Evolutionary conservation across 1,140 invertebrate species (phyloP).

Genomic region (Orius insidiosus): DNA sequence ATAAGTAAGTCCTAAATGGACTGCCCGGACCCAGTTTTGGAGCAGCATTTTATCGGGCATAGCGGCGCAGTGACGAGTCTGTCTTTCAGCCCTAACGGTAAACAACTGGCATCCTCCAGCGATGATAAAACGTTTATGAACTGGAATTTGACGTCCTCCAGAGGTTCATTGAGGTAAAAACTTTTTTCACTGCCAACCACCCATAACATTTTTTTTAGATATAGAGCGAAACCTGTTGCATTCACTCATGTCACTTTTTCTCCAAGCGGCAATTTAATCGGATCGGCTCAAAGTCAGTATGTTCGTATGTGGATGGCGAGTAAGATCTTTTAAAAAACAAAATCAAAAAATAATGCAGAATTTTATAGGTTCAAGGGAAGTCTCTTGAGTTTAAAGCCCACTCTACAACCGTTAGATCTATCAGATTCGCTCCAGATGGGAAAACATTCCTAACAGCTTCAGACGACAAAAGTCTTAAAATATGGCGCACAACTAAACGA

Average conservation of each 20-base stretch:
- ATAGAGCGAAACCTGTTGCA: conserved; percentile 7
- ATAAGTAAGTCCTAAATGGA: not conserved
- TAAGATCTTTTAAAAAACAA: not conserved
- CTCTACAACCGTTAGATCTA: conserved; percentile 53
- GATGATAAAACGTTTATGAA: conserved; percentile 10
- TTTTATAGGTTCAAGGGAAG: conserved; percentile 32
- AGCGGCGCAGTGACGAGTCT: conserved; percentile 36
- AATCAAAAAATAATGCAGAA: not conserved
- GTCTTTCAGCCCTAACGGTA: conserved; percentile 60
- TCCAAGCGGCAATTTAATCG: conserved; percentile 12
- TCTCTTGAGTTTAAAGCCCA: conserved; percentile 63
- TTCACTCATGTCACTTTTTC: conserved; percentile 13
- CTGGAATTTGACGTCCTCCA: conserved; percentile 9
- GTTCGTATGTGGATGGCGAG: conserved; percentile 74
- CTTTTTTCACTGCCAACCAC: not conserved
- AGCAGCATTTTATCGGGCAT: conserved; percentile 22
- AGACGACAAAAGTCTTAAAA: conserved; percentile 51
- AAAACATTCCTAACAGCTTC: conserved; percentile 58
- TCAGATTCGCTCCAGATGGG: conserved; percentile 65
- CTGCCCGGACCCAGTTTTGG: not conserved
- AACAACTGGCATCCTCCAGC: conserved; percentile 54
- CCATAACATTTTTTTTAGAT: conserved; percentile 7
- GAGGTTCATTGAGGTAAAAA: conserved; percentile 6
- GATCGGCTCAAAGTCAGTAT: conserved; percentile 52
- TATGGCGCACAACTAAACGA: conserved; percentile 10